Percentiles rank a stretch among this genome's conserved stretches.
Conservation (phyloP, 92 coral and sea anemone species). For the Umimayanthus kanabou region DNA sequence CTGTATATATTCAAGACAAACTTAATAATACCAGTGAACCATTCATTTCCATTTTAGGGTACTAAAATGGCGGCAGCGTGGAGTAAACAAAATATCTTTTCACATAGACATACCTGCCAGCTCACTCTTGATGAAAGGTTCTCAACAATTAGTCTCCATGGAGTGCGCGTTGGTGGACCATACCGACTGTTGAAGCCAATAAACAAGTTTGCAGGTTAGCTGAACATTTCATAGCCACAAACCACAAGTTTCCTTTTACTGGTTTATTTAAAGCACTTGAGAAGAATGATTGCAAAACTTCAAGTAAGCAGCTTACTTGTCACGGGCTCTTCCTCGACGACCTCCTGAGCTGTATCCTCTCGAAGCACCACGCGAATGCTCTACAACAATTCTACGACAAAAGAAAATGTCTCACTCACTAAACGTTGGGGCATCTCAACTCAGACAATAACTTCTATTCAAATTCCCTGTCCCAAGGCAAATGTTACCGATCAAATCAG, state of each 20-base stretch:
- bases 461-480: too few species aligned
- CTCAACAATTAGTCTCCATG: slow-evolving; percentile 92
- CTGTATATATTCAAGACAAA: too few species aligned
- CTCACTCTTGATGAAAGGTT: slow-evolving; percentile 95
- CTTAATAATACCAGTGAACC: too few species aligned
- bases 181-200: slow-evolving; percentile 47
- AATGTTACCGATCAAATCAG: too few species aligned
- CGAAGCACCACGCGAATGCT: slow-evolving; percentile 92
- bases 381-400: slow-evolving; percentile 79
- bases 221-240: neutral
- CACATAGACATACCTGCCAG: slow-evolving; percentile 81
- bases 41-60: neutral
- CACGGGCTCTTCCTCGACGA: slow-evolving; percentile 79
- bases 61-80: neutral
- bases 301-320: slow-evolving; percentile 69
- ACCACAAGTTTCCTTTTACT: neutral
- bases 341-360: slow-evolving; percentile 74
- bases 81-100: neutral
- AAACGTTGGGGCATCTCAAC: neutral
- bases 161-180: slow-evolving; percentile 98
- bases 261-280: neutral
- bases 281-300: neutral
- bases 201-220: neutral
- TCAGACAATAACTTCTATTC: too few species aligned
- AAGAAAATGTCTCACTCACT: neutral